phyloP scores from a whole-genome alignment of 2,797 vertebrate genomes.

The Peromyscus eremicus region DNA sequence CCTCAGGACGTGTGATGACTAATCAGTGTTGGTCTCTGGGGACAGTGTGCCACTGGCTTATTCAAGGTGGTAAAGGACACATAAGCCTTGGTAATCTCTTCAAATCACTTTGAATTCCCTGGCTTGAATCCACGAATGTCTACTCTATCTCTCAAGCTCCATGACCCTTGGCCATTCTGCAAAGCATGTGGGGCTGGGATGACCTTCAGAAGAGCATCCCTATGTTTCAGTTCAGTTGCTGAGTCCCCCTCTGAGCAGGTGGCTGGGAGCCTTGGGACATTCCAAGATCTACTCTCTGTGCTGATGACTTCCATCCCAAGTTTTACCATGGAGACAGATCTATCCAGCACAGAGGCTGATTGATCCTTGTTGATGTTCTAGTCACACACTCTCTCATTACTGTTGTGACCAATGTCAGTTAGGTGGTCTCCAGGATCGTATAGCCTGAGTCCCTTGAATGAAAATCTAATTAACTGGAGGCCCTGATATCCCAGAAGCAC shows the following conservation, averaged over 20 bases:
- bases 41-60: conserved; percentile 66
- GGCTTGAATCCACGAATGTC: conserved; percentile 73
- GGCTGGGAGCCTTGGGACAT: not conserved
- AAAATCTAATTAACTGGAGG: conserved; percentile 29
- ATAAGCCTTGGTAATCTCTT: conserved; percentile 85
- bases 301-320: not conserved
- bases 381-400: not conserved
- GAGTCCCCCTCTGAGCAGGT: not conserved
- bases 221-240: not conserved
- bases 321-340: not conserved
- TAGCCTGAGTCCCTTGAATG: not conserved
- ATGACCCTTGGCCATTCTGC: not conserved
- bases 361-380: not conserved
- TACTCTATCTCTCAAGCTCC: not conserved
- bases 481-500: not conserved
- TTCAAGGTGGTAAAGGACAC: conserved; percentile 76
- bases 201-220: conserved; percentile 4
- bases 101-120: conserved; percentile 84
- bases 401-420: not conserved
- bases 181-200: not conserved
- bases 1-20: conserved; percentile 51
- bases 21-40: conserved; percentile 68
- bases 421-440: not conserved
- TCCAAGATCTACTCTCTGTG: not conserved
- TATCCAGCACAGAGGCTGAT: not conserved